Base-by-base conservation (phyloP, 2,888 invertebrate species). In the Drosophila fulvimacula region DNA sequence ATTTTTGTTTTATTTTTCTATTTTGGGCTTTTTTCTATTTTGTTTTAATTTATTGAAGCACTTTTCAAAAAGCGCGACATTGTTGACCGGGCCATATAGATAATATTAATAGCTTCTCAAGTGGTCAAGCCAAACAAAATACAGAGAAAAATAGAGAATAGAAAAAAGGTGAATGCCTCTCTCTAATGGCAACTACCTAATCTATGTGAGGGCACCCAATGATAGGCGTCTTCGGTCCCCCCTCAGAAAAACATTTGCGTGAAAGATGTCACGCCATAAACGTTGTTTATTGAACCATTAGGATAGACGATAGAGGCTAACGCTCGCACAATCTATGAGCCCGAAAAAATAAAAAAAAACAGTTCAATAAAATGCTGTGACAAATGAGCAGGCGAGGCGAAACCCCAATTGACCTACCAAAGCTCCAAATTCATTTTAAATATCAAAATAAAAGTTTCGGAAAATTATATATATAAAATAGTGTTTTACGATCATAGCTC, bases 191-290 rank as follows among this genome's bases (percentile, higher is more conserved):
- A 11, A 1, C 38, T 38, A 51, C 32, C 36, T 51, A 51, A 51
- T 48, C 48, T 48, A 48, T 48, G n/a, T 46, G 17, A 19, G 49
- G 49, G 19, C 30, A 1, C 21, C 3, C n/a, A 64, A 65, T 44
- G 59, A 55, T 69, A 59, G 46, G 46, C 46, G n/a, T 7, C n/a
- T n/a, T 7, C n/a, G 63, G 13, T 27, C 11, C 30, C 58, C 27
- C 46, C 34, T 24, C 21, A 13, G n/a, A 76, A 77, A 55, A 67
- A 53, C 82, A 82, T 79, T 79, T 82, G 83, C 77, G 89, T 83
- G 88, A 89, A 83, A 83, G 85, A 83, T 83, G 88, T 87, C 89
- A 89, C 84, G 74, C 83, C 89, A 89, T 83, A 83, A 83, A 87
- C 61, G 64, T 73, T 73, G 82, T 83, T 83, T 83, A 83, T 83